These are phyloP conservation scores for Cavia porcellus DNA, from an alignment of 2,113 vertebrate species.

Conservation along the genomic window DNA sequence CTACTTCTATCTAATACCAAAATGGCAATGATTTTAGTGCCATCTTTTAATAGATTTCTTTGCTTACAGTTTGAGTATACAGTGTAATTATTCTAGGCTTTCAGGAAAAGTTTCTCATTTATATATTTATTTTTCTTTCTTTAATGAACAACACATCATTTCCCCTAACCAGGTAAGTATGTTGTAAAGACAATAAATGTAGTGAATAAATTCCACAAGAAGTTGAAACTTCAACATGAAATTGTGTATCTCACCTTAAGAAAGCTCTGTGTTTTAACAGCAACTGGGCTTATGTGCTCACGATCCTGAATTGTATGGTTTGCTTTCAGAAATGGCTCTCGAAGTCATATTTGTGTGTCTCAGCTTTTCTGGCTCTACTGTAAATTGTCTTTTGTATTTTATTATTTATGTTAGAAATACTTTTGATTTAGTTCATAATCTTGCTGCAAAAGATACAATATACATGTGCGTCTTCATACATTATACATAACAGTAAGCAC, in stretches of 20 bases:
- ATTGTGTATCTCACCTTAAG: background rate
- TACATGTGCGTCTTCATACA: constrained; percentile 71
- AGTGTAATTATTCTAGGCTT: background rate
- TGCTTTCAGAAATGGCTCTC: constrained; percentile 52
- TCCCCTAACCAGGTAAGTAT: background rate
- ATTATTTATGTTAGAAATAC: constrained; percentile 78
- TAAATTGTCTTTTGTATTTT: constrained; percentile 69
- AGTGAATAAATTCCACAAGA: background rate
- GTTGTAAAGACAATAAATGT: background rate
- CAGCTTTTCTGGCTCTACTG: constrained; percentile 41
- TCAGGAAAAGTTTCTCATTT: background rate
- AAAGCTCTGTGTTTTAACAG: background rate
- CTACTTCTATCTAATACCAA: background rate
- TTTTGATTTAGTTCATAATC: constrained; percentile 71
- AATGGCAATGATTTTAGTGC: background rate
- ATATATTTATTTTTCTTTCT: background rate
- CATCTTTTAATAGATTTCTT: background rate
- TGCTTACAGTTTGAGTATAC: background rate
- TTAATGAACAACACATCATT: background rate
- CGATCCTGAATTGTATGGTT: background rate
- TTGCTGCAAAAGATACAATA: constrained; percentile 62
- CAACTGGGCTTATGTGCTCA: background rate
- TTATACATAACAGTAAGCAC: constrained; percentile 79
- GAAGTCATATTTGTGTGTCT: constrained; percentile 61
- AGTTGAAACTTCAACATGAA: background rate